Percentiles rank a stretch among this genome's conserved stretches.
These are phyloP conservation scores for Acromyrmex heyeri DNA, from an alignment of 1,140 invertebrate species.

Conservation along the genomic window DNA sequence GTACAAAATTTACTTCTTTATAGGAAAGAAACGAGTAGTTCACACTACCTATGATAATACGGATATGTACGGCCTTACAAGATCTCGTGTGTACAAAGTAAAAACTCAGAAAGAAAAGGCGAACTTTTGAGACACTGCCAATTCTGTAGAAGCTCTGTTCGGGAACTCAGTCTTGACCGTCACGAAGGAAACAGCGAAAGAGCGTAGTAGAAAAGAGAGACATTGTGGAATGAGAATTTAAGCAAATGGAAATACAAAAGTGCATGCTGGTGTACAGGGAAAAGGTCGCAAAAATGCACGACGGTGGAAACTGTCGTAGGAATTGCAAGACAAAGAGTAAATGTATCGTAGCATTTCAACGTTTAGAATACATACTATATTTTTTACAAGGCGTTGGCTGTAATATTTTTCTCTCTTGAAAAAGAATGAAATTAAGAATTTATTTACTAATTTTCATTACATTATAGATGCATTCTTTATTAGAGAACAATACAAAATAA, in stretches of 20 bases:
- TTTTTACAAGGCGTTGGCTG: conserved; percentile 65
- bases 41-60: conserved; percentile 16
- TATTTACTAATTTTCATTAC: background rate
- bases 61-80: conserved; percentile 3
- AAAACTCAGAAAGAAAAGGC: conserved; percentile 27
- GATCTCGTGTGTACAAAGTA: conserved; percentile 34
- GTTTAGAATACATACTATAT: conserved; percentile 59
- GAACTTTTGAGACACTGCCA: conserved; percentile 80
- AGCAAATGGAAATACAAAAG: conserved; percentile 72
- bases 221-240: conserved; percentile 71
- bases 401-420: background rate
- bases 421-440: background rate
- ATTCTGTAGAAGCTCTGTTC: conserved; percentile 67
- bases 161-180: conserved; percentile 54
- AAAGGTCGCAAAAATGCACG: conserved; percentile 51
- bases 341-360: conserved; percentile 68
- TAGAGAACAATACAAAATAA: background rate
- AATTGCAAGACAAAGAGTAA: conserved; percentile 32
- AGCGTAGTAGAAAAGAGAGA: conserved; percentile 7
- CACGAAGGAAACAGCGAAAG: conserved; percentile 25
- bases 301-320: conserved; percentile 46
- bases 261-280: conserved; percentile 30
- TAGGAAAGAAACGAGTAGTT: background rate
- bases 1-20: conserved; percentile 40
- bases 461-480: background rate